Base-by-base conservation (phyloP, 2,113 vertebrate genomes). In the Triplophysa tibetana region DNA sequence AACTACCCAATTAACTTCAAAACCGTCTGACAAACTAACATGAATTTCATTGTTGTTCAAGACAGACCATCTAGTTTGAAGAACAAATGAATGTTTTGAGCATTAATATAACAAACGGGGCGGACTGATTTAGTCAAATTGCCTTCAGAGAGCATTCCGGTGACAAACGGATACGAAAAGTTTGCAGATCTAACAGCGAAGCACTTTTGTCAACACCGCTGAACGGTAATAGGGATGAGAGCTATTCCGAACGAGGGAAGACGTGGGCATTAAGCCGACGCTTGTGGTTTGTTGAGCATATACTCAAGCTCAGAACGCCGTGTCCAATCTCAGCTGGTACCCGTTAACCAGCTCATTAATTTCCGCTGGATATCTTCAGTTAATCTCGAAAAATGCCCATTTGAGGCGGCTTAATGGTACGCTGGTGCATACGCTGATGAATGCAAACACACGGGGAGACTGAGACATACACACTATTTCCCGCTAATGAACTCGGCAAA, bases 321-420 rank as follows among this genome's bases (percentile, higher is more conserved):
- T 33, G 74, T 52, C 67, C 58, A 52, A 64, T 73, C 63, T 64
- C 72, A 78, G 65, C 72, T 74, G 41, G 68, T 80, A 73, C 69
- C 82, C 24, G 50, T 67, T 74, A 62, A 80, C 80, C 62, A 41
- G 43, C 73, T 81, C 83, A 70, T 80, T 82, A 41, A 80, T 83
- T 66, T 75, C n/a, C n/a, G 65, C 69, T 24, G 24, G 24, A 58
- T 69, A 76, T 83, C 84, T 79, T 69, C 77, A 67, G 52, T 23
- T 85, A 21, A 83, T 79, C 80, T 68, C 65, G 29, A 29, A 41
- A 54, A 81, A 67, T 1, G 74, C 80, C 66, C 54, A 65, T 67
- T 80, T 61, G 78, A 26, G 66, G 62, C 75, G 60, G 72, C 75
- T 83, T 83, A 84, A 86, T 87, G 73, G 41, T 83, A 84, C 79